Conservation (phyloP, 2,797 vertebrate species). For the Peromyscus melanophrys region DNA sequence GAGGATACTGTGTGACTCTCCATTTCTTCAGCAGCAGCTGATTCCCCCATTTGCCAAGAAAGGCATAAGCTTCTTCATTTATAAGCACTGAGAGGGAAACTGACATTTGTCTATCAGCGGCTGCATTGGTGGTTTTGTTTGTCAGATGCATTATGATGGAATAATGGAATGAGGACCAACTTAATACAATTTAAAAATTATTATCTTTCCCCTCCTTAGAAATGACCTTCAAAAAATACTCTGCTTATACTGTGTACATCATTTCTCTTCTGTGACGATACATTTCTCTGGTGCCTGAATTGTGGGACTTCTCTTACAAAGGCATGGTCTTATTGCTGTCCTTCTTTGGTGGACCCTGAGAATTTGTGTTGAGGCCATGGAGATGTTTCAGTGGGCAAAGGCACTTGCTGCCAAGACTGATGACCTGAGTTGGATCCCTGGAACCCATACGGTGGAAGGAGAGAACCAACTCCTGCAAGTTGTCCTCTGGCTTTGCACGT, state of each 20-base stretch:
- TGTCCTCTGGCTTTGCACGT: neutral
- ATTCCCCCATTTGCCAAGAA: neutral
- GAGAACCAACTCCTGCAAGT: neutral
- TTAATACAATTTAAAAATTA: slow-evolving; percentile 43
- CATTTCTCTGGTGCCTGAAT: neutral
- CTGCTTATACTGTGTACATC: slow-evolving; percentile 13
- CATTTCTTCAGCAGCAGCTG: neutral
- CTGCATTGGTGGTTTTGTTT: slow-evolving; percentile 17
- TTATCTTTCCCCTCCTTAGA: slow-evolving; percentile 55
- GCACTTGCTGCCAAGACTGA: too few species aligned
- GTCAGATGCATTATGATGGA: neutral
- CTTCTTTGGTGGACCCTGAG: slow-evolving; percentile 22
- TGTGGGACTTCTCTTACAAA: slow-evolving; percentile 47
- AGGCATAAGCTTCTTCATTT: slow-evolving; percentile 12
- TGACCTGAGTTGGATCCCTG: neutral
- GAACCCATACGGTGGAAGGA: neutral
- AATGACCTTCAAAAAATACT: slow-evolving; percentile 40
- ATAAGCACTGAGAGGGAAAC: slow-evolving; percentile 18
- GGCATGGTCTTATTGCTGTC: neutral
- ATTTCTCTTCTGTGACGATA: neutral
- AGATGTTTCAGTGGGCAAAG: neutral
- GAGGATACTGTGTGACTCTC: slow-evolving; percentile 41
- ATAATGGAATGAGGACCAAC: slow-evolving; percentile 37
- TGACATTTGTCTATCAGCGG: neutral
- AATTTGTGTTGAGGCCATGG: slow-evolving; percentile 43